A percentile compares a stretch with the other conserved stretches of the same genome.
Evolutionary conservation across 1,140 invertebrate species (phyloP).

Genomic region (Danaus melanippus): DNA sequence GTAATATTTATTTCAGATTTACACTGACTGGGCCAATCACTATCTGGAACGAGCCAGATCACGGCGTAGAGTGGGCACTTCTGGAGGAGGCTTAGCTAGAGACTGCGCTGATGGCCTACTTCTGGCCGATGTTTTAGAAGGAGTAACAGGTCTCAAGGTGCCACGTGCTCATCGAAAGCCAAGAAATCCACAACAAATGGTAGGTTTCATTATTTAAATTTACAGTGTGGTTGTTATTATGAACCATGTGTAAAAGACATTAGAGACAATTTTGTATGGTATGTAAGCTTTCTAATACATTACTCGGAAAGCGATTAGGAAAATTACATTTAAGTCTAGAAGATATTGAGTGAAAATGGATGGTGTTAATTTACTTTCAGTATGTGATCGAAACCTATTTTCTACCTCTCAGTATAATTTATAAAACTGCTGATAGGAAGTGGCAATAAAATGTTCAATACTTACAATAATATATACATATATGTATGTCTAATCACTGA

Average conservation of each 20-base stretch:
- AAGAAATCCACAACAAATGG: slow-evolving; percentile 92
- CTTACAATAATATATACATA: slow-evolving; percentile 3
- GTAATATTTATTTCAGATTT: slow-evolving; percentile 79
- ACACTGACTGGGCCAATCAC: slow-evolving; percentile 98
- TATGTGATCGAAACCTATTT: too few relatives aligned
- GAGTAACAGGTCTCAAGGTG: slow-evolving; percentile 93
- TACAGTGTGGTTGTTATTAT: too few relatives aligned
- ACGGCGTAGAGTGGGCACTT: slow-evolving; percentile 85
- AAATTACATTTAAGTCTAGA: too few relatives aligned
- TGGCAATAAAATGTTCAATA: too few relatives aligned
- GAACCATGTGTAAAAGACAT: too few relatives aligned
- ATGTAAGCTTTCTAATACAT: too few relatives aligned
- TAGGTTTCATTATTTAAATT: slow-evolving; percentile 72
- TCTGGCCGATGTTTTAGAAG: slow-evolving; percentile 93
- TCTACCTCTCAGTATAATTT: too few relatives aligned
- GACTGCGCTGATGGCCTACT: slow-evolving; percentile 94
- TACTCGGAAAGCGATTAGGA: too few relatives aligned
- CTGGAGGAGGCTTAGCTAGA: slow-evolving; percentile 82
- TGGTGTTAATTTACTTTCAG: too few relatives aligned
- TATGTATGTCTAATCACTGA: slow-evolving; percentile 1
- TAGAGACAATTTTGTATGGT: too few relatives aligned
- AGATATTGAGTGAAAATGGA: too few relatives aligned
- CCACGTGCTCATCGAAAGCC: slow-evolving; percentile 90
- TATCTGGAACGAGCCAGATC: slow-evolving; percentile 93
- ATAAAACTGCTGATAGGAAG: too few relatives aligned